phyloP scores from a whole-genome alignment of 2,113 vertebrate genomes.

The Trinectes maculatus region DNA sequence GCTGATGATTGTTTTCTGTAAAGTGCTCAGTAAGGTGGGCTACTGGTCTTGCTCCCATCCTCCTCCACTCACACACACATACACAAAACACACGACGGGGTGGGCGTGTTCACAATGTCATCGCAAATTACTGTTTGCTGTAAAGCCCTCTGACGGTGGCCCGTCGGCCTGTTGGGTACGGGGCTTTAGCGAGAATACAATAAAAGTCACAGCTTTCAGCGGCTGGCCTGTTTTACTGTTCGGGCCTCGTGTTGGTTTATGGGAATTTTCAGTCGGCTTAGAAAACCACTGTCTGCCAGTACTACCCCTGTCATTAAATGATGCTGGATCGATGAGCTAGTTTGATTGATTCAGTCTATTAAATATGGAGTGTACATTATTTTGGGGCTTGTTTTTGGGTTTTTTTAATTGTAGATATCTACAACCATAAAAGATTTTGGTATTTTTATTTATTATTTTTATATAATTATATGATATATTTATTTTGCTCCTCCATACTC shows the following conservation, averaged over 20 bases:
- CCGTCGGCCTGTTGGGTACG: not conserved
- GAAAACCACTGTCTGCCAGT: not conserved
- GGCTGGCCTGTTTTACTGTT: slow-evolving; percentile 3
- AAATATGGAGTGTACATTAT: too few species aligned
- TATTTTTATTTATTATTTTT: too few species aligned
- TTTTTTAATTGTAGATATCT: too few species aligned
- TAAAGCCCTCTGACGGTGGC: not conserved
- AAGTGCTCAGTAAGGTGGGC: slow-evolving; percentile 3
- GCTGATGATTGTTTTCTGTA: slow-evolving; percentile 13
- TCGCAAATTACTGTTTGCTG: slow-evolving; percentile 50
- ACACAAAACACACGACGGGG: not conserved
- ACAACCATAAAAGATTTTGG: too few species aligned
- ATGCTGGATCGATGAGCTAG: too few species aligned
- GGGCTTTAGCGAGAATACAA: slow-evolving; percentile 16
- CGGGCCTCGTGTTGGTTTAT: slow-evolving; percentile 5
- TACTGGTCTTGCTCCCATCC: not conserved
- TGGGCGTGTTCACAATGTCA: slow-evolving; percentile 19
- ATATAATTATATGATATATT: too few species aligned
- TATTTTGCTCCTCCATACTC: too few species aligned
- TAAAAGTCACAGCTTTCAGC: slow-evolving; percentile 34
- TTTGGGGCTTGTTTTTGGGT: too few species aligned
- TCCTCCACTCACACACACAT: not conserved
- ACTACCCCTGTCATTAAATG: too few species aligned
- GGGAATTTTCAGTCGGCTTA: not conserved
- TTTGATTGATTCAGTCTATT: too few species aligned